Conservation (phyloP, 2,888 invertebrate species). For the Drosophila quinaria region DNA sequence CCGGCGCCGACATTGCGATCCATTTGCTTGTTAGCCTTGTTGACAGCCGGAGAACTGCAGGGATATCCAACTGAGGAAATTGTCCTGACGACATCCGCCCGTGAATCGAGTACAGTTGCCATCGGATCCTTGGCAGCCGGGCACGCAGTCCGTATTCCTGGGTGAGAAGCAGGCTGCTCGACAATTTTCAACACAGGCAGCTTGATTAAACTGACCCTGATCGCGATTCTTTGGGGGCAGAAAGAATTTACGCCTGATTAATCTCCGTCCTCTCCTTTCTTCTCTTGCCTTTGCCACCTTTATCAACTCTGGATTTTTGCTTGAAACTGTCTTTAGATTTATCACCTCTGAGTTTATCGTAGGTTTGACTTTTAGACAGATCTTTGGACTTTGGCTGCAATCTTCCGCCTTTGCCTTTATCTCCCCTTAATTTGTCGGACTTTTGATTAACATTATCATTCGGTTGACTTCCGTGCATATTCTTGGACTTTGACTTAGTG, state of each 20-base stretch:
- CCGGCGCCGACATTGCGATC: not conserved
- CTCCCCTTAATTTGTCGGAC: too few relatives aligned
- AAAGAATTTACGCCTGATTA: not conserved
- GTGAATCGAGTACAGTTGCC: not conserved
- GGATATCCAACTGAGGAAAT: not conserved
- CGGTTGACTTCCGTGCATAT: not conserved
- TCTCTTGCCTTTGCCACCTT: not conserved
- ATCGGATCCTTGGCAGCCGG: not conserved
- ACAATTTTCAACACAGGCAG: not conserved
- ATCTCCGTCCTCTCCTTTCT: not conserved
- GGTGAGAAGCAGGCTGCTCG: not conserved
- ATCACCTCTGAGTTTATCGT: not conserved
- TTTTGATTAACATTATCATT: too few relatives aligned
- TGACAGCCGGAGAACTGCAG: not conserved
- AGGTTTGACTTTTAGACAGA: not conserved
- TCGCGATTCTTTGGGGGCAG: not conserved
- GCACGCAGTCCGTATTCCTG: not conserved
- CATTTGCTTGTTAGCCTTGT: not conserved
- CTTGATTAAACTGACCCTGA: not conserved
- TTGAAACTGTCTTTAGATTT: not conserved
- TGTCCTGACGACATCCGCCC: not conserved
- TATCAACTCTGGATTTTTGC: too few relatives aligned
- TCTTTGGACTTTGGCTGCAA: not conserved
- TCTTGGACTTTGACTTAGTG: not conserved
- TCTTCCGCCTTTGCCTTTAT: not conserved